These are phyloP conservation scores for Gallinago nigripennis DNA, from an alignment of 2,797 vertebrate genomes.

Conservation along the genomic window DNA sequence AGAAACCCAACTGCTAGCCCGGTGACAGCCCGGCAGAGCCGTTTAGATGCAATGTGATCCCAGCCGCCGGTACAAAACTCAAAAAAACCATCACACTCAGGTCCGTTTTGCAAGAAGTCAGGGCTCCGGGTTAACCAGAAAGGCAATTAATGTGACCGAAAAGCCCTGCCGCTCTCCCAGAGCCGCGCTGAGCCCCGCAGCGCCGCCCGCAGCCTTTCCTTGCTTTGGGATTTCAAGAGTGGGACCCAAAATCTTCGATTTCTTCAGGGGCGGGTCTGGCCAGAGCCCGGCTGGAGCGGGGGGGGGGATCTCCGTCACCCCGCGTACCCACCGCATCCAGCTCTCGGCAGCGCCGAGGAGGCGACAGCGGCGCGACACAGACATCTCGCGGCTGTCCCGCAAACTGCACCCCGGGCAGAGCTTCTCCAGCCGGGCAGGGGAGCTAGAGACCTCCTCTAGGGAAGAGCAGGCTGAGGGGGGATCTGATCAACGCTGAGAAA, in stretches of 20 bases:
- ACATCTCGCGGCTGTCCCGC: constrained; percentile 71
- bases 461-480: too few relatives aligned
- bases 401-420: background rate
- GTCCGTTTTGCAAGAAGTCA: background rate
- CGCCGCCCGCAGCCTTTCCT: too few relatives aligned
- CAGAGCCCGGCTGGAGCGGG: fast-evolving
- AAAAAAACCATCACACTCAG: background rate
- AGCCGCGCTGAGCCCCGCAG: background rate
- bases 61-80: background rate
- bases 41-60: background rate
- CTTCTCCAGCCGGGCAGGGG: fast-evolving
- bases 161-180: background rate
- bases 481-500: too few relatives aligned
- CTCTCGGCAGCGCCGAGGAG: too few relatives aligned
- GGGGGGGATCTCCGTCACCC: too few relatives aligned
- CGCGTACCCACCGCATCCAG: fast-evolving
- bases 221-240: background rate
- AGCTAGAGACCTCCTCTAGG: too few relatives aligned
- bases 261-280: background rate
- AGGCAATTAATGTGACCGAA: background rate
- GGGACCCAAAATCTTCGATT: background rate
- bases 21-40: background rate
- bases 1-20: background rate
- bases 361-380: constrained; percentile 43
- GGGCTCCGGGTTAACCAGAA: background rate